Evolutionary conservation across 2,888 invertebrate genomes (phyloP).

Genomic region (Scaptomyza parva): DNA sequence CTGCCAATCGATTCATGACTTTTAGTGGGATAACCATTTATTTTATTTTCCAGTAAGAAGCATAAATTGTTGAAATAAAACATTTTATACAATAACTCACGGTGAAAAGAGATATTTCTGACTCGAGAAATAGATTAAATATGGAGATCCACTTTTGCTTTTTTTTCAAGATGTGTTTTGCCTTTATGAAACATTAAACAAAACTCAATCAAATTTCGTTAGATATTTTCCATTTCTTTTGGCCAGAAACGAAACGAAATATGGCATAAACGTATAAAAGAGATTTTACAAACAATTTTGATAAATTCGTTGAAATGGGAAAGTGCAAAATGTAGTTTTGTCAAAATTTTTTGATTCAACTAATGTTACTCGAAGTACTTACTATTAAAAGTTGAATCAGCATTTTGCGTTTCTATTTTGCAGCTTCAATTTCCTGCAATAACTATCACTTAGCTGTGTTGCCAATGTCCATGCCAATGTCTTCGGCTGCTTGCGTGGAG

Average conservation of each 20-base stretch:
- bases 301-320: neutral
- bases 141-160: too few relatives aligned
- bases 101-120: too few relatives aligned
- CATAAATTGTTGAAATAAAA: too few relatives aligned
- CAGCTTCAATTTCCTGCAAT: conserved; percentile 22
- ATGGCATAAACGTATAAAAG: neutral
- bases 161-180: too few relatives aligned
- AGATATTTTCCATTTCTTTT: neutral
- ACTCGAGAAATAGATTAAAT: too few relatives aligned
- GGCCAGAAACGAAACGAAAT: neutral
- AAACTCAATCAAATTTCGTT: neutral
- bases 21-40: too few relatives aligned
- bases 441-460: conserved; percentile 34
- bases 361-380: conserved; percentile 4
- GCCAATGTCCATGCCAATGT: conserved; percentile 8
- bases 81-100: too few relatives aligned
- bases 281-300: neutral
- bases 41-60: too few relatives aligned
- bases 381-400: conserved; percentile 31
- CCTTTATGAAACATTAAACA: too few relatives aligned
- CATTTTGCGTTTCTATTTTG: conserved; percentile 27
- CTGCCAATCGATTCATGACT: too few relatives aligned
- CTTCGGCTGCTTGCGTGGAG: neutral
- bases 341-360: conserved; percentile 1
- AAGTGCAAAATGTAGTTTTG: neutral